Base-by-base conservation (phyloP, 2,113 vertebrate genomes). In the Mustelus asterias region DNA sequence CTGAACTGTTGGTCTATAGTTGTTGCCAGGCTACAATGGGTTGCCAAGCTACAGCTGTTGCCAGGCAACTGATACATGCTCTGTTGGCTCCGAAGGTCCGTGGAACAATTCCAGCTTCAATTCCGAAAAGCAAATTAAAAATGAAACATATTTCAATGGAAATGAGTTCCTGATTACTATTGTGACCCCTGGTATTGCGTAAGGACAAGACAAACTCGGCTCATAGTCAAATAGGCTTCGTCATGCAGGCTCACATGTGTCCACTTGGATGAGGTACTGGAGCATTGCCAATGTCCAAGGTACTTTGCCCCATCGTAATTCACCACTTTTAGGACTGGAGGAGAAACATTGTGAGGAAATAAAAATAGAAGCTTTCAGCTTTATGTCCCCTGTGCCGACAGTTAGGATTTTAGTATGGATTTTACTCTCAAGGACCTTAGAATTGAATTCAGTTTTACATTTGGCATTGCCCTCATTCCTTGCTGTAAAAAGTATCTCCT, bases 1-100 rank as follows among this genome's bases (percentile, higher is more conserved):
- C 60, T 93, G 33, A 93, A 93, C 33, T 93, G 33, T 93, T 93
- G 89, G 89, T 65, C n/a, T 65, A 65, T 8, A 41, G 33, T 90
- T 93, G 89, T 93, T 93, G 63, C 89, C n/a, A 93, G 89, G 89
- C 29, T 92, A 92, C 26, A 13, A 92, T 63, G 88, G 7, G 58
- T 92, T 92, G 88, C 88, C 88, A 92, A 63, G 88, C 88, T 37
- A 65, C 89, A 93, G 37, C n/a, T 65, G 89, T 93, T 93, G 60
- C 60, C 60, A 65, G 89, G 89, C 89, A 93, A 93, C 89, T 10
- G 63, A 37, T 24, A 16, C 60, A 67, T 44, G 22, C 60, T 20
- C 89, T 65, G 89, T 13, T 33, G 89, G 89, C 16, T 92, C 60
- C 3, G 6, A 67, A 37, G 8, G 89, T 93, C 5, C 1, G 18